Evolutionary conservation across 2,888 invertebrate genomes (phyloP), one percentile per base, ranked within the genome.

Genomic region (Spilarctia lutea): DNA sequence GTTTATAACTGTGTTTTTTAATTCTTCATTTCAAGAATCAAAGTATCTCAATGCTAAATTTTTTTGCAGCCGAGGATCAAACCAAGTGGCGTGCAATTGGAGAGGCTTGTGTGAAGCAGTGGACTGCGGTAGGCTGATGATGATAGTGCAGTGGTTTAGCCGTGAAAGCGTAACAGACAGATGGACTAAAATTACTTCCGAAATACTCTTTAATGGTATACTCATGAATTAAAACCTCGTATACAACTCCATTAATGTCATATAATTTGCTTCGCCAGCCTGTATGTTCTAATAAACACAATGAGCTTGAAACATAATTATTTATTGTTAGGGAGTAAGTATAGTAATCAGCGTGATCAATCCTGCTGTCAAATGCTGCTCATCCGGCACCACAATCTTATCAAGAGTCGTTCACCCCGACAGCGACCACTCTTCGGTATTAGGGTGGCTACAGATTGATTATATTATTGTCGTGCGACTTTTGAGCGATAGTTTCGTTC

Each of bases 361-460:
- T 86, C 82, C 76, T 74, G 80, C 77, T 85, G 87, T 86, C 86
- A 84, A 80, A 84, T 74, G 74, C 76, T 80, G 81, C 79, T 83
- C 84, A 85, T 84, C 85, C 81, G 84, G 83, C 75, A 72, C 68
- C 81, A 80, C 83, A 78, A 79, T 85, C 81, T 86, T 86, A 85
- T 87, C 87, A 80, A 67, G 76, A 80, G 85, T 80, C 87, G 78
- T 87, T 87, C 82, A 87, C 86, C 86, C 80, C 79, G 70, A 56
- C 45, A 66, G 63, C 66, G 76, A 20, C 76, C 69, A 79, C 68
- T 79, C 78, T 75, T 68, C 67, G 13, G 65, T 68, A 24, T 67
- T 69, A 45, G 63, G 75, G 68, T 20, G n/a, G 27, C 16, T 70
- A 66, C 76, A 82, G 77, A 82, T 56, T 67, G 35, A 24, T 20